These are phyloP conservation scores for Pseudochirops cupreus DNA, from an alignment of 2,797 vertebrate species.

Conservation along the genomic window DNA sequence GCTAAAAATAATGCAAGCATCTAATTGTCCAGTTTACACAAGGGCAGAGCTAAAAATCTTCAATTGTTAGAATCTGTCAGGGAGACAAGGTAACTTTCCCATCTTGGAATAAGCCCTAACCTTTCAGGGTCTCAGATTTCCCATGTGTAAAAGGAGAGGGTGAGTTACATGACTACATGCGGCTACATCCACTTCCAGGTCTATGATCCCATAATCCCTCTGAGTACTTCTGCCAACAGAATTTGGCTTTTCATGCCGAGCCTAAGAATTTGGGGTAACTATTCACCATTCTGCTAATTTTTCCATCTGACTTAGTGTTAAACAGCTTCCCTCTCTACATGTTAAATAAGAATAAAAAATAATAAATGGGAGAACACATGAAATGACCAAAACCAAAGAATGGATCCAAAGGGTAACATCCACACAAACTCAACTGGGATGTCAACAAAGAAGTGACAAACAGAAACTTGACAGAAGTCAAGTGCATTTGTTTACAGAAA, in stretches of 20 bases:
- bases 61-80: background rate
- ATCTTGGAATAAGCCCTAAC: background rate
- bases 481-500: background rate
- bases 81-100: background rate
- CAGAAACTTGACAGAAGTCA: background rate
- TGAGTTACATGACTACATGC: background rate
- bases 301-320: constrained; percentile 60
- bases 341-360: constrained; percentile 50
- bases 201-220: background rate
- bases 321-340: constrained; percentile 68
- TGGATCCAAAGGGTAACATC: background rate
- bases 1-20: background rate
- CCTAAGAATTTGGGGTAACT: constrained; percentile 45
- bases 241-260: constrained; percentile 35
- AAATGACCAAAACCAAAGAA: background rate
- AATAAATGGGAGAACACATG: background rate
- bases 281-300: constrained; percentile 15
- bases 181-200: background rate
- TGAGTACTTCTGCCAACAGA: background rate
- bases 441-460: background rate
- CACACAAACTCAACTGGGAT: background rate
- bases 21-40: background rate
- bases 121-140: background rate
- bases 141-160: background rate
- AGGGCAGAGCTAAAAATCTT: background rate